Percentiles rank a stretch among this genome's conserved stretches.
These are phyloP conservation scores for Galleria mellonella DNA, from an alignment of 1,140 invertebrate genomes.

Conservation along the genomic window DNA sequence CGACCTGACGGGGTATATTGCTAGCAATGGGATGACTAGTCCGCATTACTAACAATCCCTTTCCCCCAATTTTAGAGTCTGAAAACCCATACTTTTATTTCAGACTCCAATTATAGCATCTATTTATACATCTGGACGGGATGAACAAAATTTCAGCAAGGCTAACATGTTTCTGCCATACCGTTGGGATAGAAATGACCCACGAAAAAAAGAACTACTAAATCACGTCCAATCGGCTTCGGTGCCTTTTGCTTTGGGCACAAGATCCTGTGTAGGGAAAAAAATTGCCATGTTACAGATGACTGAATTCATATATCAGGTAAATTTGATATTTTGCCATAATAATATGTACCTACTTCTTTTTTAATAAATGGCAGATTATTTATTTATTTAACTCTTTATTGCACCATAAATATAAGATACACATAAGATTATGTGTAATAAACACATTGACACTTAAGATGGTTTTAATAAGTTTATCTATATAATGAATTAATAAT, in stretches of 20 bases:
- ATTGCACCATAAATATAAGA: no score
- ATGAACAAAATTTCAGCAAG: conserved; percentile 80
- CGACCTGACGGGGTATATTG: no score
- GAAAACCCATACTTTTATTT: conserved; percentile 17
- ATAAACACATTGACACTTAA: no score
- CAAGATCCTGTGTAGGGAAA: conserved; percentile 87
- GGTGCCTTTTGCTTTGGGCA: conserved; percentile 88
- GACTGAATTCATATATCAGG: conserved; percentile 77
- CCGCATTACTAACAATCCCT: no score
- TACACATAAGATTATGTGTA: no score
- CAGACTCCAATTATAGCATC: conserved; percentile 87
- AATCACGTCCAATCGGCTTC: conserved; percentile 79
- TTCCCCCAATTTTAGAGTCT: no score
- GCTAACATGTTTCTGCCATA: conserved; percentile 84
- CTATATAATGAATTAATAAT: no score
- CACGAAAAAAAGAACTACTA: conserved; percentile 33
- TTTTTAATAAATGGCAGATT: no score
- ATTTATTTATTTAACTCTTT: no score
- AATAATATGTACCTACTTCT: not conserved
- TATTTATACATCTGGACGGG: conserved; percentile 85
- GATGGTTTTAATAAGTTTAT: no score
- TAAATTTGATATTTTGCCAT: conserved; percentile 38
- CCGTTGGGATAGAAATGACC: conserved; percentile 80
- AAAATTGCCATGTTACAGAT: conserved; percentile 86
- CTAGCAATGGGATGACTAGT: no score